Conservation (phyloP, 30 jellyfish, hydroid and myxozoan genomes). For the Pelagia noctiluca region DNA sequence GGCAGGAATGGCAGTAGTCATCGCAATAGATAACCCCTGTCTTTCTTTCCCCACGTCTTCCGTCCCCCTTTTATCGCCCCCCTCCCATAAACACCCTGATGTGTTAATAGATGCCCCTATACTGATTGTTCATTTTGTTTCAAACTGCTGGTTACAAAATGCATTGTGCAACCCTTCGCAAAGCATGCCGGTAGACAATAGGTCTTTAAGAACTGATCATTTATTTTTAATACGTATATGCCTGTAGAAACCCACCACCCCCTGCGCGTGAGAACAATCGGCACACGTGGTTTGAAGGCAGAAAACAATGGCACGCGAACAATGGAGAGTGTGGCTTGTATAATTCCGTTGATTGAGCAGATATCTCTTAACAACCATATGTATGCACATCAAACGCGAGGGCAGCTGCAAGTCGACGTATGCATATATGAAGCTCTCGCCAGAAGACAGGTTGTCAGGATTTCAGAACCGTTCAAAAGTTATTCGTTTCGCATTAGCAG, state of each 20-base stretch:
- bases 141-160: too few species aligned
- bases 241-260: slow-evolving; percentile 55
- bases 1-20: too few species aligned
- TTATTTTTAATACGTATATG: slow-evolving; percentile 1
- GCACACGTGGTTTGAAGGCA: slow-evolving; percentile 74
- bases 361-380: slow-evolving; percentile 77
- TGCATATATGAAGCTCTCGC: slow-evolving; percentile 66
- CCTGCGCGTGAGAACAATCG: slow-evolving; percentile 43
- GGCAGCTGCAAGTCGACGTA: slow-evolving; percentile 80
- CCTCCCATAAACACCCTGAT: too few species aligned
- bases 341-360: slow-evolving; percentile 78
- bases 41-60: too few species aligned
- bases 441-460: slow-evolving; percentile 70
- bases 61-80: too few species aligned
- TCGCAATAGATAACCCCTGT: too few species aligned
- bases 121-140: too few species aligned
- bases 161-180: too few species aligned
- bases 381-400: slow-evolving; percentile 71
- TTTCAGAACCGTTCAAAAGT: slow-evolving; percentile 55
- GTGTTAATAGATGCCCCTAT: too few species aligned
- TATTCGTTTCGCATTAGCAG: slow-evolving; percentile 63
- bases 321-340: slow-evolving; percentile 80
- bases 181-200: too few species aligned
- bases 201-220: neutral
- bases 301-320: slow-evolving; percentile 66